phyloP scores from a whole-genome alignment of 2,888 invertebrate genomes.

The Tachina fera region DNA sequence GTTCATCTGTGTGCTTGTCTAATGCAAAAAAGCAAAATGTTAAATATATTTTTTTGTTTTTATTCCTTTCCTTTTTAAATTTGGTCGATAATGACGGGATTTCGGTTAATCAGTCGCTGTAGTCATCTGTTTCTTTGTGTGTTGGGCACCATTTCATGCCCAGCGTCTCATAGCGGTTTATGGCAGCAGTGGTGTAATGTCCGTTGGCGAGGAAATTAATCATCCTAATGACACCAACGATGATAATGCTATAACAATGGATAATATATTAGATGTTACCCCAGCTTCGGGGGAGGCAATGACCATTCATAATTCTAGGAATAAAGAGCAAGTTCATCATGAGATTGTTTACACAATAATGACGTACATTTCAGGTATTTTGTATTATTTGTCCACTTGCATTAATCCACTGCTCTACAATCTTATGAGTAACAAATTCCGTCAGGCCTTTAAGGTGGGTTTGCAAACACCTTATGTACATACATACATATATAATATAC shows the following conservation, averaged over 20 bases:
- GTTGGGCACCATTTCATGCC: slow-evolving; percentile 97
- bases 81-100: not conserved
- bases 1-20: not conserved
- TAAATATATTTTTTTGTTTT: not conserved
- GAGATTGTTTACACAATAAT: slow-evolving; percentile 81
- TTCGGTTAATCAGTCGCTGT: slow-evolving; percentile 88
- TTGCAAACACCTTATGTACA: slow-evolving; percentile 61
- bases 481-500: not conserved
- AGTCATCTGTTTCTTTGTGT: slow-evolving; percentile 94
- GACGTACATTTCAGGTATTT: slow-evolving; percentile 91
- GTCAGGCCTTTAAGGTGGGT: slow-evolving; percentile 94
- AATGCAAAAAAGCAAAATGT: not conserved
- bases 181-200: slow-evolving; percentile 78
- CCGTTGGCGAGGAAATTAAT: slow-evolving; percentile 12
- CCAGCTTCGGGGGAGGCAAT: not conserved
- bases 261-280: not conserved
- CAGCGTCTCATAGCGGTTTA: slow-evolving; percentile 90
- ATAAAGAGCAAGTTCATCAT: slow-evolving; percentile 72
- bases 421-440: slow-evolving; percentile 96
- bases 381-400: slow-evolving; percentile 96
- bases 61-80: not conserved
- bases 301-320: not conserved
- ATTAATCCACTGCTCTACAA: slow-evolving; percentile 97
- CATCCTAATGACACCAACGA: not conserved
- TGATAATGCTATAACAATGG: not conserved